Evolutionary conservation across 2,888 invertebrate genomes (phyloP).

Genomic region (Mystacides longicornis): DNA sequence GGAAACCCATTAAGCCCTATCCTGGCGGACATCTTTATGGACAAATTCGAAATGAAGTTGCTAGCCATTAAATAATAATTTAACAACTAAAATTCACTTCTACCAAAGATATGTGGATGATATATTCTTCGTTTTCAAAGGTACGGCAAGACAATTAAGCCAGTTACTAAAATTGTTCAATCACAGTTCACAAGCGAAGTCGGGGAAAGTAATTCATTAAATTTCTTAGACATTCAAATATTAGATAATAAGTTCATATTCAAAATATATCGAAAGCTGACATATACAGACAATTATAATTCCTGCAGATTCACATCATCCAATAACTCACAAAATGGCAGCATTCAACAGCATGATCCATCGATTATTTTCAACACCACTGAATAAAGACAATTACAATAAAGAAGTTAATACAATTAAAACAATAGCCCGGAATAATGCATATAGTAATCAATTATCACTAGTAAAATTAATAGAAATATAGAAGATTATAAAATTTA

Average conservation of each 20-base stretch:
- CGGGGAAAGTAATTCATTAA: neutral
- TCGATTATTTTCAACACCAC: neutral
- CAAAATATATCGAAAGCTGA: neutral
- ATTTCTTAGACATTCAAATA: constrained; percentile 1
- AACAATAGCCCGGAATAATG: neutral
- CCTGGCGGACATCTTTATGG: neutral
- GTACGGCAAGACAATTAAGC: constrained; percentile 1
- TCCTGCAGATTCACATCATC: neutral
- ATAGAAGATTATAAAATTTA: neutral
- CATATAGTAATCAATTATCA: neutral
- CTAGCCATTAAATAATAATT: constrained; percentile 9
- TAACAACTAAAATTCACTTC: too few relatives aligned
- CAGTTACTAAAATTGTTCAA: neutral
- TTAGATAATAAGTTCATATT: neutral
- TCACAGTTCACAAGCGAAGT: neutral
- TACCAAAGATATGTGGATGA: too few relatives aligned
- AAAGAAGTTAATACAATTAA: neutral
- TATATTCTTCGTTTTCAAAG: too few relatives aligned
- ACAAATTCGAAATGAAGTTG: constrained; percentile 16
- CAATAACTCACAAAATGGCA: neutral
- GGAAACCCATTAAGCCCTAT: neutral
- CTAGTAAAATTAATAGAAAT: neutral
- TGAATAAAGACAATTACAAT: neutral
- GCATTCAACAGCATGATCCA: neutral
- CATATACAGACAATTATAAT: neutral